A percentile compares a stretch with the other conserved stretches of the same genome.
Conservation (phyloP, 2,797 vertebrate species). For the Gallinago solitaria region DNA sequence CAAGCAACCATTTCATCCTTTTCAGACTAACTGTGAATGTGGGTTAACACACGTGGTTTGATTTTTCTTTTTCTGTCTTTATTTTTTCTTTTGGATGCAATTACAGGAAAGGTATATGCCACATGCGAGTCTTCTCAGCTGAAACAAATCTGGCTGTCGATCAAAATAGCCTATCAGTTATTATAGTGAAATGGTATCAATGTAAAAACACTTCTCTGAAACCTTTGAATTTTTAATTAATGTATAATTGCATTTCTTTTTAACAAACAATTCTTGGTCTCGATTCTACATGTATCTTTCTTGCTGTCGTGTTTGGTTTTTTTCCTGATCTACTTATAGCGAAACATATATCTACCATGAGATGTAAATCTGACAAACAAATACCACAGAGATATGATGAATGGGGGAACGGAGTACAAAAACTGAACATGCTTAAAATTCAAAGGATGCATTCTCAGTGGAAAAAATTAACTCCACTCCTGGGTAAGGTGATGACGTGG, state of each 20-base stretch:
- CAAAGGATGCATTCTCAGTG: neutral
- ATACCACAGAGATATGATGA: neutral
- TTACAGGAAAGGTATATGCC: neutral
- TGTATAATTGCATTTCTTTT: neutral
- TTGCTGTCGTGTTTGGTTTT: neutral
- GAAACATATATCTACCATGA: neutral
- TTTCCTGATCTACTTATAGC: neutral
- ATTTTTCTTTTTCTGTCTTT: neutral
- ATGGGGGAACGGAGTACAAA: rapidly evolving
- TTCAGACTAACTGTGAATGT: neutral
- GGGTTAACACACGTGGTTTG: neutral
- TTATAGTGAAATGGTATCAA: neutral
- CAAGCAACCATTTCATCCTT: neutral
- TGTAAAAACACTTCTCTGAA: neutral
- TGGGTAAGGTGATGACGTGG: rapidly evolving
- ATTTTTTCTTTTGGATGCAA: neutral
- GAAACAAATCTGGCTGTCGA: neutral
- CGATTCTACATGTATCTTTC: neutral
- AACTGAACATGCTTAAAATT: neutral
- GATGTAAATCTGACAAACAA: neutral
- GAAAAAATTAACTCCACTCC: neutral
- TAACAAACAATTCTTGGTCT: neutral
- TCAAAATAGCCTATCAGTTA: neutral
- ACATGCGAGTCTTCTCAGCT: neutral
- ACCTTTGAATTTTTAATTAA: neutral